Conservation (phyloP, 2,888 invertebrate genomes). For the Mesorhabditis belari region DNA sequence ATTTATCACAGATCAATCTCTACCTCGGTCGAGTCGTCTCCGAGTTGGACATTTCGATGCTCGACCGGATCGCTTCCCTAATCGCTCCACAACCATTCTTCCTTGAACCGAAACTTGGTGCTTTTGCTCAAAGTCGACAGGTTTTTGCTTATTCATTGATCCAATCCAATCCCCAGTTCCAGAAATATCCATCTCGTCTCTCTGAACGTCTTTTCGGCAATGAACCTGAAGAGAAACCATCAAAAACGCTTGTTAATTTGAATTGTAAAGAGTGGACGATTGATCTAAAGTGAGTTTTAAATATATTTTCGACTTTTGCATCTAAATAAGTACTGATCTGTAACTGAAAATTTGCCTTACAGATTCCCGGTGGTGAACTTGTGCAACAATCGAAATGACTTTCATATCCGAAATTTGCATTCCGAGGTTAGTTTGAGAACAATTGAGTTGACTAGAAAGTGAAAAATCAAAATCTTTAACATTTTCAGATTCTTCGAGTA, state of each 20-base stretch:
- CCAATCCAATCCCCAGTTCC: constrained; percentile 5
- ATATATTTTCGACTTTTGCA: neutral
- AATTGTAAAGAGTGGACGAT: constrained; percentile 16
- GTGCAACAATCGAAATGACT: neutral
- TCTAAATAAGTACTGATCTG: too few relatives aligned
- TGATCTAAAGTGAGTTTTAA: constrained; percentile 10
- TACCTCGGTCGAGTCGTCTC: constrained; percentile 23
- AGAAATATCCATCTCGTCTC: constrained; percentile 13
- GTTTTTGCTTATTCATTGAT: constrained; percentile 4
- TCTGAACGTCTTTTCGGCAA: constrained; percentile 2
- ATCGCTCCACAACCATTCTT: constrained; percentile 25
- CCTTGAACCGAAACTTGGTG: constrained; percentile 3
- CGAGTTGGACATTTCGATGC: constrained; percentile 42
- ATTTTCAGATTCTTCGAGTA: neutral
- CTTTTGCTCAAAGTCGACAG: neutral
- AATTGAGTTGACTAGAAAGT: too few relatives aligned
- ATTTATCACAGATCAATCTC: constrained; percentile 5
- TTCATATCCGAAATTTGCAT: neutral
- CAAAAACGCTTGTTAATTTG: constrained; percentile 3
- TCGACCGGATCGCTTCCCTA: constrained; percentile 33
- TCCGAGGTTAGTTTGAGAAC: neutral
- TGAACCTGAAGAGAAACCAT: constrained; percentile 3
- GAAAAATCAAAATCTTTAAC: neutral
- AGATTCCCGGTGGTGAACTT: neutral
- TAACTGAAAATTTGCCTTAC: too few relatives aligned